phyloP scores from a whole-genome alignment of 1,140 invertebrate species.

The Zaprionus tsacasi region DNA sequence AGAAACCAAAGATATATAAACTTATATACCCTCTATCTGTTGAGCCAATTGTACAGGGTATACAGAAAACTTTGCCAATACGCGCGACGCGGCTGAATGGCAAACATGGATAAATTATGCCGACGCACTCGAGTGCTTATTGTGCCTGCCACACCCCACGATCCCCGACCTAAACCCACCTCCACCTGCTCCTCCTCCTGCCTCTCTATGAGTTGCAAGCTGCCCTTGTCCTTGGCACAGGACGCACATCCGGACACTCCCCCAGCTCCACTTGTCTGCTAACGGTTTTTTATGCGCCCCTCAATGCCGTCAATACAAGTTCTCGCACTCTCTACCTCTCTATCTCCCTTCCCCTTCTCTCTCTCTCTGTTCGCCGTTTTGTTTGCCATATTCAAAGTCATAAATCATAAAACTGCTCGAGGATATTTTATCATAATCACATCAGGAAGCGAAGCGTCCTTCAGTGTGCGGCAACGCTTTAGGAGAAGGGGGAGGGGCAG shows the following conservation, averaged over 20 bases:
- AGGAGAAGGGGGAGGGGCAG: neutral
- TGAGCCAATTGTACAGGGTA: constrained; percentile 1
- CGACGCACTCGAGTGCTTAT: constrained; percentile 81
- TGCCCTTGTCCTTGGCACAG: constrained; percentile 20
- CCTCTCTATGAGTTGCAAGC: neutral
- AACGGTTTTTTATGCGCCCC: constrained; percentile 39
- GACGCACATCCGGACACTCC: neutral
- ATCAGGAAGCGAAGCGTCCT: constrained; percentile 71
- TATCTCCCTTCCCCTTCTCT: constrained; percentile 9
- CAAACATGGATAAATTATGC: constrained; percentile 80
- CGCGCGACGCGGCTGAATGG: constrained; percentile 48
- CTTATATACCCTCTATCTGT: neutral
- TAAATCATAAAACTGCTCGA: constrained; percentile 83
- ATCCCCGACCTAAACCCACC: neutral
- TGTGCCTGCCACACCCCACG: constrained; percentile 42
- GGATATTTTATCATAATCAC: constrained; percentile 84
- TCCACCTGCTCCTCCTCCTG: neutral
- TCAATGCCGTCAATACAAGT: constrained; percentile 48
- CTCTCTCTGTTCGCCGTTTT: constrained; percentile 53
- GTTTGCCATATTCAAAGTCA: constrained; percentile 82
- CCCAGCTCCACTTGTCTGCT: constrained; percentile 18
- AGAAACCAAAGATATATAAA: too few relatives aligned
- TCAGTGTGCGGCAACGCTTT: neutral
- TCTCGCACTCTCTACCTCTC: constrained; percentile 15
- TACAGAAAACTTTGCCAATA: constrained; percentile 49